phyloP scores from a whole-genome alignment of 2,888 invertebrate genomes.

The Teinopalpus imperialis region DNA sequence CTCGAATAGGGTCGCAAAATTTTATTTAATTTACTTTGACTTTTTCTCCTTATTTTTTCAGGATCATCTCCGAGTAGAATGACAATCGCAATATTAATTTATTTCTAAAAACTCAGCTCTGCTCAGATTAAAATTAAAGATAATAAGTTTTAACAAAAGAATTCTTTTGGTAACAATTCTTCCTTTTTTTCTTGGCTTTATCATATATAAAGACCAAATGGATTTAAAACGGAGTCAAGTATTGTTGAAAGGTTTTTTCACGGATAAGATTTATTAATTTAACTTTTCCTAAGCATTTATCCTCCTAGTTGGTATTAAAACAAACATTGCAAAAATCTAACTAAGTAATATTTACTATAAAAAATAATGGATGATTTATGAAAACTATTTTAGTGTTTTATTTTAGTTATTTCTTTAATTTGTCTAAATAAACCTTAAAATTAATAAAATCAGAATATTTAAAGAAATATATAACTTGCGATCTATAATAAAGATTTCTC shows the following conservation, averaged over 20 bases:
- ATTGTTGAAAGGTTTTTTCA: conserved; percentile 4
- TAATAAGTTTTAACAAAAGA: conserved; percentile 12
- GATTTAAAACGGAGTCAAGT: conserved; percentile 10
- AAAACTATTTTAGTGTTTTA: too few species aligned
- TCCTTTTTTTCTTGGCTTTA: conserved; percentile 12
- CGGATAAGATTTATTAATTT: not conserved
- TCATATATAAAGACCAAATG: conserved; percentile 11
- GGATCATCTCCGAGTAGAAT: conserved; percentile 4
- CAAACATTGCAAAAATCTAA: too few species aligned
- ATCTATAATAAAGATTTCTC: too few species aligned
- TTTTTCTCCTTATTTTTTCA: not conserved
- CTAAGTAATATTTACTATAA: too few species aligned
- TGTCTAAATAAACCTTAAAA: too few species aligned
- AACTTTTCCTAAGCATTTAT: not conserved
- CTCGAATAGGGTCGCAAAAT: too few species aligned
- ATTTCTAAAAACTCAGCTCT: conserved; percentile 5
- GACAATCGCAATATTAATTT: conserved; percentile 20
- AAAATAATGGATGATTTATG: too few species aligned
- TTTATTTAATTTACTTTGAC: conserved; percentile 3
- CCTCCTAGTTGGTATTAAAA: too few species aligned
- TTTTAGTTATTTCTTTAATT: too few species aligned
- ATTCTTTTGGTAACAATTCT: conserved; percentile 10
- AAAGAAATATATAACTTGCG: too few species aligned
- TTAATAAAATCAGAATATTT: too few species aligned
- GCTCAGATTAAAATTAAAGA: conserved; percentile 15